A percentile compares a stretch with the other conserved stretches of the same genome.
phyloP scores from a whole-genome alignment of 1,140 invertebrate genomes.

The Drosophila trapezifrons region DNA sequence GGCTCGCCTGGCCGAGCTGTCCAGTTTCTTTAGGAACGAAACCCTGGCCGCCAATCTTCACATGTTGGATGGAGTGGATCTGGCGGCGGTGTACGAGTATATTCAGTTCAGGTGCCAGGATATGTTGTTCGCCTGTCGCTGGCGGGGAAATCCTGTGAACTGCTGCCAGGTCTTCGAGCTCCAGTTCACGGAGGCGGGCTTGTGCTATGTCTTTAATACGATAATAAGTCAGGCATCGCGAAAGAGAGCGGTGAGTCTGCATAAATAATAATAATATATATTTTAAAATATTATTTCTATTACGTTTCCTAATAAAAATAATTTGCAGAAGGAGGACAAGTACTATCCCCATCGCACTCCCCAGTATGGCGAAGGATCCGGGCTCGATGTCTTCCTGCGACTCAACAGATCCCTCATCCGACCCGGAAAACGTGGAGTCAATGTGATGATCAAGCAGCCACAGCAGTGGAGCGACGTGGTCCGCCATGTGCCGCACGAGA shows the following conservation, averaged over 20 bases:
- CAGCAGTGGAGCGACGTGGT: constrained; percentile 64
- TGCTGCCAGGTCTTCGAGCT: constrained; percentile 72
- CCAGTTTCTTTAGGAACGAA: constrained; percentile 45
- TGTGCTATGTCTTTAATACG: constrained; percentile 73
- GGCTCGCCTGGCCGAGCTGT: constrained; percentile 31
- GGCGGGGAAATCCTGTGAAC: constrained; percentile 50
- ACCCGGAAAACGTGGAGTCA: constrained; percentile 37
- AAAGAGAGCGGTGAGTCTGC: constrained; percentile 32
- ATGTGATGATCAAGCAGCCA: constrained; percentile 72
- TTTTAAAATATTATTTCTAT: no score
- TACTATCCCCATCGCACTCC: constrained; percentile 66
- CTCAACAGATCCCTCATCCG: constrained; percentile 42
- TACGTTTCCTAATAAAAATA: no score
- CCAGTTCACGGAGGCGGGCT: constrained; percentile 69
- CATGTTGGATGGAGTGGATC: constrained; percentile 50
- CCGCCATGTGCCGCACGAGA: constrained; percentile 41
- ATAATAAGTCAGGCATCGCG: constrained; percentile 32
- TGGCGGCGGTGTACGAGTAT: constrained; percentile 46
- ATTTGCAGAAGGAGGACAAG: constrained; percentile 45
- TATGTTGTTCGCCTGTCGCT: constrained; percentile 52
- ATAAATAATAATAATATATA: no score
- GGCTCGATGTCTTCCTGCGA: constrained; percentile 49
- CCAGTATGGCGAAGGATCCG: constrained; percentile 53
- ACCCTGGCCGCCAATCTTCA: constrained; percentile 21
- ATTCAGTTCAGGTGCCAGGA: constrained; percentile 46